Evolutionary conservation across 2,888 invertebrate genomes (phyloP).

Genomic region (Melipona beecheii): DNA sequence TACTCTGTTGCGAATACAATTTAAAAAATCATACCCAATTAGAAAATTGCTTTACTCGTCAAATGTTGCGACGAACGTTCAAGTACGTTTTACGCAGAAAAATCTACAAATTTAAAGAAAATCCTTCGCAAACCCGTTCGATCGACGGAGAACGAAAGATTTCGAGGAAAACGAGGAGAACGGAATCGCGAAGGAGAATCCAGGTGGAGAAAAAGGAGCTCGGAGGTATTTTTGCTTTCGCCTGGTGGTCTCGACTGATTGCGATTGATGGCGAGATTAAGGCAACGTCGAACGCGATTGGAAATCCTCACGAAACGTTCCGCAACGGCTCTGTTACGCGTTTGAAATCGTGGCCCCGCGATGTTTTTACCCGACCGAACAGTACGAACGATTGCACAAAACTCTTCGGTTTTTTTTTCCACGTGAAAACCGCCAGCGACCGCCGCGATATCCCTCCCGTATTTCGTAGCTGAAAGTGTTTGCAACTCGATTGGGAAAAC

Average conservation of each 20-base stretch:
- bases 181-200: slow-evolving; percentile 37
- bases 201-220: slow-evolving; percentile 54
- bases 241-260: slow-evolving; percentile 62
- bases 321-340: slow-evolving; percentile 42
- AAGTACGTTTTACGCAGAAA: too few species aligned
- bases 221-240: slow-evolving; percentile 61
- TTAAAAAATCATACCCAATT: too few species aligned
- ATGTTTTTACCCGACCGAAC: slow-evolving; percentile 11
- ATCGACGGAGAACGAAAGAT: neutral
- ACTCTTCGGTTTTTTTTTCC: slow-evolving; percentile 1
- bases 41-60: too few species aligned
- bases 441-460: neutral
- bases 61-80: too few species aligned
- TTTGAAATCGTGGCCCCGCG: neutral
- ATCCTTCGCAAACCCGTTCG: neutral
- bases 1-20: too few species aligned
- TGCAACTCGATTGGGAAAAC: slow-evolving; percentile 1
- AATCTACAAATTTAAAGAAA: too few species aligned
- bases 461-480: neutral
- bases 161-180: slow-evolving; percentile 1
- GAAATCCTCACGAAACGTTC: slow-evolving; percentile 54
- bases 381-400: slow-evolving; percentile 20
- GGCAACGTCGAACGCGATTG: slow-evolving; percentile 58
- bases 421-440: neutral
- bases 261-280: slow-evolving; percentile 67